Conservation (phyloP, 2,797 vertebrate genomes). For the Sebastes cheni region DNA sequence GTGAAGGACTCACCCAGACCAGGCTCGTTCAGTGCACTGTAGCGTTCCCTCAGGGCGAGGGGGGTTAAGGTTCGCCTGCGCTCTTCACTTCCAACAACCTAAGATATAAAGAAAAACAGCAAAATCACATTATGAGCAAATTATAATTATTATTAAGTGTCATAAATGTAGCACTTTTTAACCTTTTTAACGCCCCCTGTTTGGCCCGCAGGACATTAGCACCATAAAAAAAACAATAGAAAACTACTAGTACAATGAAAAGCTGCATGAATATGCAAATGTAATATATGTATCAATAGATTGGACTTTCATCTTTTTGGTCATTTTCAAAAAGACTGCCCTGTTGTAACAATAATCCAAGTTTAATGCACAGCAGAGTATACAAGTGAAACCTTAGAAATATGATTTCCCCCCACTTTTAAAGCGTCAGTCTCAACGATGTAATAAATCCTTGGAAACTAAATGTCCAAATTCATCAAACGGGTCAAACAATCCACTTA, state of each 20-base stretch:
- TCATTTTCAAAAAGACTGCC: neutral
- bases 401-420: neutral
- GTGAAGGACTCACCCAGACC: slow-evolving; percentile 83
- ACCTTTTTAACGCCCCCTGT: neutral
- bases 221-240: neutral
- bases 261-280: neutral
- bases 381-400: neutral
- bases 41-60: slow-evolving; percentile 90
- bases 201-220: neutral
- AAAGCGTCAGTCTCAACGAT: neutral
- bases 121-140: neutral
- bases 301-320: neutral
- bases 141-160: neutral
- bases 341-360: neutral
- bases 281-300: neutral
- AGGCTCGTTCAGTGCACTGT: slow-evolving; percentile 91
- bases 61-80: slow-evolving; percentile 92
- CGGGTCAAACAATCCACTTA: neutral
- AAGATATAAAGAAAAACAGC: neutral
- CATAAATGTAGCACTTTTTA: neutral
- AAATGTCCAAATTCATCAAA: neutral
- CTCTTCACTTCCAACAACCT: slow-evolving; percentile 90
- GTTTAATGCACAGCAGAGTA: neutral
- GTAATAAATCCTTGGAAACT: neutral
- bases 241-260: neutral